Evolutionary conservation across 2,888 invertebrate genomes (phyloP).

Genomic region (Willowsia nigromaculata): DNA sequence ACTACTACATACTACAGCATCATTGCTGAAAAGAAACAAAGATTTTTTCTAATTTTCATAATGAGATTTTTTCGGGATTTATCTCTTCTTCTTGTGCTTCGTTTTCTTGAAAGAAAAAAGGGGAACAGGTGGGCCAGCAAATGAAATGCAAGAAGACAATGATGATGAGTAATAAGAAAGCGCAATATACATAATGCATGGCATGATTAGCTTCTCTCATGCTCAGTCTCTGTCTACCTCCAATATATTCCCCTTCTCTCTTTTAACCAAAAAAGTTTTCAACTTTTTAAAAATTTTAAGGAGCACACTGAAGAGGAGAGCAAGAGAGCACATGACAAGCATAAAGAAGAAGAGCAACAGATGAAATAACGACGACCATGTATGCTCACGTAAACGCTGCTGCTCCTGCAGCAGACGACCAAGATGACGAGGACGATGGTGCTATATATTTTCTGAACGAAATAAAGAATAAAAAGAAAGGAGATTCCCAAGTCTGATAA

Average conservation of each 20-base stretch:
- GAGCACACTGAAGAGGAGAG: neutral
- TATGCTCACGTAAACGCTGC: neutral
- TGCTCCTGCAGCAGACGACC: constrained; percentile 21
- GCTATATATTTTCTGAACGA: constrained; percentile 41
- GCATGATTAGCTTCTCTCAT: constrained; percentile 51
- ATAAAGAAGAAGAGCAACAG: constrained; percentile 31
- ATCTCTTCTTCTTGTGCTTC: constrained; percentile 43
- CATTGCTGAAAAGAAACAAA: constrained; percentile 60
- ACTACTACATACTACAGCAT: neutral
- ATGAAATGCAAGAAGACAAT: constrained; percentile 26
- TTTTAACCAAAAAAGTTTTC: constrained; percentile 4
- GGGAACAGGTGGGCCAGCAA: constrained; percentile 65
- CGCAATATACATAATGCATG: constrained; percentile 30
- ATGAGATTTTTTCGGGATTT: constrained; percentile 71
- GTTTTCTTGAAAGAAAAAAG: constrained; percentile 25
- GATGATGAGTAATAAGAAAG: neutral
- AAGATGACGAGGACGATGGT: constrained; percentile 20
- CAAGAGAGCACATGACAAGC: constrained; percentile 51
- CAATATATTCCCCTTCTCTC: constrained; percentile 15
- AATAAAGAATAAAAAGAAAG: constrained; percentile 16
- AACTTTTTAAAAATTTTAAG: neutral
- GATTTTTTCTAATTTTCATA: constrained; percentile 69
- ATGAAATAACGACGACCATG: constrained; percentile 13
- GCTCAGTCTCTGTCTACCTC: constrained; percentile 2
- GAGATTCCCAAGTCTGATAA: constrained; percentile 63